Percentiles rank a stretch among this genome's conserved stretches.
Conservation (phyloP, 2,113 vertebrate species). For the Ramphastos sulfuratus region DNA sequence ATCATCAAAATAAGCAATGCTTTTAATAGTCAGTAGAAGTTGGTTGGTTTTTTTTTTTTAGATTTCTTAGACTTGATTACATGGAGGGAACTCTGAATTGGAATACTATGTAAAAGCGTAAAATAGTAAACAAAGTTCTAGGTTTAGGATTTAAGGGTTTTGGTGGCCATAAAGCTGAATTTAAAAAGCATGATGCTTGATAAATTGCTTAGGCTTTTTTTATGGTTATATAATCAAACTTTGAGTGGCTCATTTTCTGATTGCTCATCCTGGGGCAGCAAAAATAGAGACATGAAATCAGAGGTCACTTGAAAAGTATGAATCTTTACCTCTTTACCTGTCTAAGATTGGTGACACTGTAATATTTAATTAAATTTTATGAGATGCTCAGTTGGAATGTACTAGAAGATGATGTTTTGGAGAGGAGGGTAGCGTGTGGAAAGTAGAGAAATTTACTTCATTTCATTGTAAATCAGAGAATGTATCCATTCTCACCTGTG, state of each 20-base stretch:
- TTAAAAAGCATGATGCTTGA: neutral
- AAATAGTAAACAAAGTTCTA: neutral
- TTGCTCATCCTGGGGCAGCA: neutral
- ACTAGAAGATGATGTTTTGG: neutral
- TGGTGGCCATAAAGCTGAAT: neutral
- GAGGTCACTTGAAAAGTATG: neutral
- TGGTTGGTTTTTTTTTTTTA: neutral
- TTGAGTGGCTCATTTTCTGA: neutral
- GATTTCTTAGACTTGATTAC: neutral
- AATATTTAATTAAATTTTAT: slow-evolving; percentile 3
- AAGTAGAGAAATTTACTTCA: neutral
- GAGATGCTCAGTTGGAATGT: neutral
- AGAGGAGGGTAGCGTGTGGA: neutral
- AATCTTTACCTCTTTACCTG: neutral
- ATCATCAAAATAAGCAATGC: neutral
- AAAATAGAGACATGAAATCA: neutral
- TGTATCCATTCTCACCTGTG: neutral
- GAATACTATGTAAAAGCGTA: neutral
- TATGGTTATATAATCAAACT: neutral
- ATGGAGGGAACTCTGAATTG: neutral
- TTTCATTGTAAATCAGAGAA: neutral
- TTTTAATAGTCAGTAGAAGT: neutral
- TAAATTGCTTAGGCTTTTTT: neutral
- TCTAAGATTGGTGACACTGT: neutral
- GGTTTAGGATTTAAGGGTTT: neutral